Evolutionary conservation across 2,888 invertebrate species (phyloP), one percentile per base, ranked within the genome.

Genomic region (Caenorhabditis sinica): DNA sequence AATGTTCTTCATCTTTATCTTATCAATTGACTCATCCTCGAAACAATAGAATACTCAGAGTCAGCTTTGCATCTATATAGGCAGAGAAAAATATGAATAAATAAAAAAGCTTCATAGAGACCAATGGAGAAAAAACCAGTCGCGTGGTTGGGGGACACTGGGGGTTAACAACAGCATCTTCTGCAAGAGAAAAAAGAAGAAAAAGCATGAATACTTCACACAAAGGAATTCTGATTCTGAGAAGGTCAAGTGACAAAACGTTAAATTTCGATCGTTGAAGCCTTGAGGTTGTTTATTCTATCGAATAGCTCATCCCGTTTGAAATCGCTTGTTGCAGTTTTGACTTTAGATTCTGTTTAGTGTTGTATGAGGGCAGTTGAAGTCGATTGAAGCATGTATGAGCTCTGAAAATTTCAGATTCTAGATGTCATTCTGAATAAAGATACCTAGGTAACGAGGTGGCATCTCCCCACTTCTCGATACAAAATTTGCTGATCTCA

Each of bases 331-430:
- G 84, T 68, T 81, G 79, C n/a, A 92, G 71, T 80, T 92, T 92
- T n/a, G 83, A 69, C 61, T 82, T 63, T 61, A 92, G 82, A 1
- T 83, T 85, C 68, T 89, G 86, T 61, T 85, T 83, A 4, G 96
- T 96, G 73, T 97, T 96, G 94, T 98, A 98, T 0, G 97, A 96
- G 74, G 98, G 98, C 88, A 98, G 95, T 94, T 98, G 98, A 91
- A 98, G 95, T 28, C 98, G 95, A 94, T 98, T 98, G 95, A 98
- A 98, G 94, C 98, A 98, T 4, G 98, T 98, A 94, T 98, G 98
- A 0, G 98, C 97, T 40, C 90, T 82, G 69, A 97, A 97, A 71
- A 28, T 13, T 25, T 15, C 25, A 15, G 8, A n/a, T 49, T 23
- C 36, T 23, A 20, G 15, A 11, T 51, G 66, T 45, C 1, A 15